Percentiles rank a stretch among this genome's conserved stretches.
phyloP scores from a whole-genome alignment of 2,113 vertebrate genomes.

The Syrrhaptes paradoxus region DNA sequence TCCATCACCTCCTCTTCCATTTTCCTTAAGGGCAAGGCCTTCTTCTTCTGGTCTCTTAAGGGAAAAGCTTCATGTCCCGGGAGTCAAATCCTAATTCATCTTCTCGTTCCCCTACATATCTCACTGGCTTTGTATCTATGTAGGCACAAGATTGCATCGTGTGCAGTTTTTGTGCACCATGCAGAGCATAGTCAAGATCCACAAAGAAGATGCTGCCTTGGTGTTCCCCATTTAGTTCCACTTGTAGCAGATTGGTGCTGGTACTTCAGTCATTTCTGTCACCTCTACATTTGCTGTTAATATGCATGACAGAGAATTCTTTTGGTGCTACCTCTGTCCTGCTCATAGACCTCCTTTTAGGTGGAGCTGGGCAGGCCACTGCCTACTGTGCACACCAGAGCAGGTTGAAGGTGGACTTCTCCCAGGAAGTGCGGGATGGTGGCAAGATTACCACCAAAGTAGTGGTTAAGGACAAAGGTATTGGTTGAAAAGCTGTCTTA shows the following conservation, averaged over 20 bases:
- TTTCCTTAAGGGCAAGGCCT: no score
- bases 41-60: no score
- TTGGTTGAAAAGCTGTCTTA: not conserved
- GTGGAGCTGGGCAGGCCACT: not conserved
- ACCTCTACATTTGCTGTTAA: not conserved
- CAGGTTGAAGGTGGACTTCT: not conserved
- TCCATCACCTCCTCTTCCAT: no score
- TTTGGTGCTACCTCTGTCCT: not conserved
- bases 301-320: not conserved
- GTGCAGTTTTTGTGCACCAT: accelerated
- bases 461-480: not conserved
- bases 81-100: no score
- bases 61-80: no score
- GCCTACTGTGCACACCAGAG: not conserved
- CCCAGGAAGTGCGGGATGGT: not conserved
- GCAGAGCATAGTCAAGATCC: not conserved
- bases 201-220: not conserved
- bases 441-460: not conserved
- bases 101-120: no score
- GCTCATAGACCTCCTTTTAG: not conserved
- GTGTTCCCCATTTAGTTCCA: not conserved
- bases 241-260: accelerated
- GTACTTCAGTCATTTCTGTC: not conserved
- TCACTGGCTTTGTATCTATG: not conserved
- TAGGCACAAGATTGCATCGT: not conserved